Conservation (phyloP, 2,113 vertebrate genomes). For the Galemys pyrenaicus region DNA sequence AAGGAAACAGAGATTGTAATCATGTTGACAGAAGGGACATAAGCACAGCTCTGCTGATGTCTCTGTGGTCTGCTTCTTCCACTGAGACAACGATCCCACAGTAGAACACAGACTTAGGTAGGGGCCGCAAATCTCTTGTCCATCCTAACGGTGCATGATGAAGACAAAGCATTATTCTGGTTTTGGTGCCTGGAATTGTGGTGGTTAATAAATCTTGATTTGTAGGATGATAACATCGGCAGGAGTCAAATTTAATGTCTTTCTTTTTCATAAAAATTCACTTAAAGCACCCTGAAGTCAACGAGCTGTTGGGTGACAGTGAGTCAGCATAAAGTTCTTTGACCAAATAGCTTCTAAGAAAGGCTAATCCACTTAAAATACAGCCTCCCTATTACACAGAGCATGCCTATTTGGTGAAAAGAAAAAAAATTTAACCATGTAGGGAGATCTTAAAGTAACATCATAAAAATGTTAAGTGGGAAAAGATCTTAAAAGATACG, state of each 20-base stretch:
- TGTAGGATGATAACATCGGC: background rate
- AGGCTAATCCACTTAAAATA: background rate
- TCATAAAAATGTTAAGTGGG: background rate
- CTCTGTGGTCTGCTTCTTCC: background rate
- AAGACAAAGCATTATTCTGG: background rate
- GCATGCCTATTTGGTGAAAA: background rate
- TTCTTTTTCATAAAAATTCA: conserved; percentile 6
- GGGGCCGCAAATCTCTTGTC: background rate
- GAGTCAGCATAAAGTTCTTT: conserved; percentile 1
- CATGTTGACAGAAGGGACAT: background rate
- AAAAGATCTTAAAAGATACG: background rate
- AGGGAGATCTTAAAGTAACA: background rate
- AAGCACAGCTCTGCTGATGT: background rate
- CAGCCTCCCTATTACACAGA: background rate
- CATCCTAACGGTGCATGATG: background rate
- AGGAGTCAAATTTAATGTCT: background rate
- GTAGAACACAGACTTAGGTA: background rate
- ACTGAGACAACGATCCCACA: background rate
- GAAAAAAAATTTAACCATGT: background rate
- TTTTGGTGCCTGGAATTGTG: background rate
- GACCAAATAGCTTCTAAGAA: background rate
- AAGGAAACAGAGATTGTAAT: background rate
- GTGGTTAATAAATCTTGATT: background rate
- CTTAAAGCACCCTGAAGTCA: conserved; percentile 2
- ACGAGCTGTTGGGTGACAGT: background rate